A percentile compares a stretch with the other conserved stretches of the same genome.
Evolutionary conservation across 2,888 invertebrate genomes (phyloP).

Genomic region (Merodon equestris): DNA sequence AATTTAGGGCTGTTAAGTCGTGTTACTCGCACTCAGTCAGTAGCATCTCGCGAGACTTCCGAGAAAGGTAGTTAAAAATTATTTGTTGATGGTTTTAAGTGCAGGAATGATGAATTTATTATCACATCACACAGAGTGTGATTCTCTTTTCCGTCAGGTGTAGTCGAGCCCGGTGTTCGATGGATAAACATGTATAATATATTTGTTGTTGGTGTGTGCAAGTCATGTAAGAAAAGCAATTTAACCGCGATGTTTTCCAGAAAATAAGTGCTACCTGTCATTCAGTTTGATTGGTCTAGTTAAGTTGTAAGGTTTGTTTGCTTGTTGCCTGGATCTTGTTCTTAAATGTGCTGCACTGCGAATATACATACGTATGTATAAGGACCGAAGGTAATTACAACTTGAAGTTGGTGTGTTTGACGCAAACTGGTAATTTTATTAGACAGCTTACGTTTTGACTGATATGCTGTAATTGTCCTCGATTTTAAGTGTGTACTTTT

Average conservation of each 20-base stretch:
- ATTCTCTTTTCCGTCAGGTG: conserved; percentile 53
- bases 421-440: conserved; percentile 62
- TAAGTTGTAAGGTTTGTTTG: conserved; percentile 53
- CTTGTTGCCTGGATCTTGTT: no score
- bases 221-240: conserved; percentile 51
- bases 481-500: neutral
- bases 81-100: conserved; percentile 69
- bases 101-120: conserved; percentile 68
- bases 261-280: conserved; percentile 66
- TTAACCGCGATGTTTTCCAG: conserved; percentile 61
- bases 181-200: neutral
- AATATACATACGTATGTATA: neutral
- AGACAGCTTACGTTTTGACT: conserved; percentile 66
- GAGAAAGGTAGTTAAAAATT: conserved; percentile 68
- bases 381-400: conserved; percentile 54
- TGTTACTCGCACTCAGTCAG: conserved; percentile 61
- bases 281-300: conserved; percentile 63
- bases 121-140: conserved; percentile 54
- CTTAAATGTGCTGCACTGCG: no score
- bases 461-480: conserved; percentile 55
- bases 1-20: conserved; percentile 64
- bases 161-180: conserved; percentile 47
- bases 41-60: conserved; percentile 54
- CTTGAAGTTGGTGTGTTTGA: conserved; percentile 54
- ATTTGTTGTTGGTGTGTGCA: conserved; percentile 3